Evolutionary conservation across 2,888 invertebrate genomes (phyloP).

Genomic region (Zhengitettix transpicula): DNA sequence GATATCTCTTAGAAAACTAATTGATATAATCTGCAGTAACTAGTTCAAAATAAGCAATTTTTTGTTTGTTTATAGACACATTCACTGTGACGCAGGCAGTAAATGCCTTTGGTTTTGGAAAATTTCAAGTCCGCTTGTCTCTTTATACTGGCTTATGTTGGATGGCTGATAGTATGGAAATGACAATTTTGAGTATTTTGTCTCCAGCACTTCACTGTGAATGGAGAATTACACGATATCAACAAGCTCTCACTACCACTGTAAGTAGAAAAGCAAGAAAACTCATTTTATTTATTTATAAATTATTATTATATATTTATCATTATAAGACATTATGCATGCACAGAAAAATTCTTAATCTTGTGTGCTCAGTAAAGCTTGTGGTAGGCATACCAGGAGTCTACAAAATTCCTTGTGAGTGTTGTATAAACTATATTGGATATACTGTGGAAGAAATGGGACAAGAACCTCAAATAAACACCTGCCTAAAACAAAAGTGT

Average conservation of each 20-base stretch:
- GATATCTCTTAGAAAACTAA: too few relatives aligned
- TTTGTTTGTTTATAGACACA: constrained; percentile 41
- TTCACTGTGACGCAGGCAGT: constrained; percentile 77
- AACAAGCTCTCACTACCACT: constrained; percentile 85
- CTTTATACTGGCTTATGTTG: constrained; percentile 73
- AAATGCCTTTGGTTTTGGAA: constrained; percentile 72
- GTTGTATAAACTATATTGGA: too few relatives aligned
- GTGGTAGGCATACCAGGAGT: too few relatives aligned
- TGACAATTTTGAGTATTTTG: constrained; percentile 87
- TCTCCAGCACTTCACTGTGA: constrained; percentile 88
- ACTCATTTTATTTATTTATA: neutral
- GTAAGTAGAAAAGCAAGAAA: constrained; percentile 26
- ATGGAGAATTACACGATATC: constrained; percentile 81
- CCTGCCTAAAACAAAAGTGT: too few relatives aligned
- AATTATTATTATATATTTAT: neutral
- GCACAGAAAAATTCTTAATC: too few relatives aligned
- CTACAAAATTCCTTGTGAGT: too few relatives aligned
- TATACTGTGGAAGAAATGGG: too few relatives aligned
- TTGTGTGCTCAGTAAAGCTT: too few relatives aligned
- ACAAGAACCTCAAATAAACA: too few relatives aligned
- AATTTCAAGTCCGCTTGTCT: constrained; percentile 77
- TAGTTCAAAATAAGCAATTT: too few relatives aligned
- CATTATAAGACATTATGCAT: neutral
- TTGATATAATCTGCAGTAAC: too few relatives aligned
- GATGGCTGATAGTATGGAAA: constrained; percentile 99